Evolutionary conservation across 2,113 vertebrate species (phyloP), one percentile per base, ranked within the genome.

Genomic region (Ciconia maguari): DNA sequence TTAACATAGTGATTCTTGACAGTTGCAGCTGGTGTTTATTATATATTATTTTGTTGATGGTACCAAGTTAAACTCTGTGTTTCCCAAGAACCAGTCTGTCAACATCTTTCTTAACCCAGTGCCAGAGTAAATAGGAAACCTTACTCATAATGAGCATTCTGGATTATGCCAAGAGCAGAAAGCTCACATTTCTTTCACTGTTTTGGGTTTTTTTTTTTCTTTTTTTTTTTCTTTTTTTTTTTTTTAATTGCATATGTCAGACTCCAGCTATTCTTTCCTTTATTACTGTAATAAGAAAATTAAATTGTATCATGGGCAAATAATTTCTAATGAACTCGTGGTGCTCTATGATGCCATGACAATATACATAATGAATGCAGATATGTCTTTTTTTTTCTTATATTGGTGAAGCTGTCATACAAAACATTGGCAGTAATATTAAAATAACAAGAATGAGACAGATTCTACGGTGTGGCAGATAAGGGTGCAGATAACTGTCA

Each of bases 11-110:
- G 46, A 68, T 93, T 93, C 69, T 75, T 92, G 90, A 86, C 83
- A 92, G 80, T 64, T 93, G 88, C 94, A 96, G 90, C 90, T 93
- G 90, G 60, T 96, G 87, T 94, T 97, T 95, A 87, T 80, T 89
- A 78, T 94, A 75, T 87, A 89, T 89, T 95, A 89, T 89, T 94
- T 96, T 94, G 83, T 90, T 92, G 69, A 79, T 68, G 72, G 30
- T 65, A 90, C 48, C 57, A 71, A 93, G 55, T 87, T 87, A 89
- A 84, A 94, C 90, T 90, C 41, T 80, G 27, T 91, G 76, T 84
- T 94, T 96, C 72, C 34, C 46, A 65, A 82, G 93, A 94, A 87
- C 26, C 64, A 75, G 57, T 64, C 88, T 94, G 80, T 90, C 77
- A 96, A 68, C 57, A 79, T 94, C 69, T 87, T 79, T 89, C 48